Conservation (phyloP, 1,140 invertebrate species). For the Schmidtea mediterranea region DNA sequence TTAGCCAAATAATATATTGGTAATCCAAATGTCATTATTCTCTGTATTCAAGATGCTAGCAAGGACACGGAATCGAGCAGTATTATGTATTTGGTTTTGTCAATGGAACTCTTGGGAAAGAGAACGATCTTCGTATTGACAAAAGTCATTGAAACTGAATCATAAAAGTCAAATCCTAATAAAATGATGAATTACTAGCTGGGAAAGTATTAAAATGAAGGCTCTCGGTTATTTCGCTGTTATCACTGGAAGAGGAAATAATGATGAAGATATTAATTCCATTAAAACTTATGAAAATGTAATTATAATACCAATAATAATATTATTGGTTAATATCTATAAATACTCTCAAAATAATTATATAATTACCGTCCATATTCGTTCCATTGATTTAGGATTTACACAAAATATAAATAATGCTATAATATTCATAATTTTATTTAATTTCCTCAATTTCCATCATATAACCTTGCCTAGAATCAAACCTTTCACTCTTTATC, state of each 20-base stretch:
- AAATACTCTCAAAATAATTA: no score
- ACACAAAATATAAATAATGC: no score
- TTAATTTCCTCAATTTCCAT: no score
- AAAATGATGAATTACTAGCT: conserved; percentile 73
- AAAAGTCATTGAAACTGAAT: conserved; percentile 72
- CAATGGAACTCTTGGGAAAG: conserved; percentile 72
- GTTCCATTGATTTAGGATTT: no score
- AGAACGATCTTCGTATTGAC: conserved; percentile 94
- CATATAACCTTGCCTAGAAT: no score
- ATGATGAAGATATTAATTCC: conserved; percentile 65
- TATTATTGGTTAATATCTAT: no score
- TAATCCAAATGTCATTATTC: conserved; percentile 82
- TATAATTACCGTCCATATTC: no score
- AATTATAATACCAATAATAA: no score
- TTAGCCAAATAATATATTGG: conserved; percentile 75
- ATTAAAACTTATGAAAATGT: conserved; percentile 82
- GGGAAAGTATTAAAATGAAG: conserved; percentile 96
- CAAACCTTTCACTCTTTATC: no score
- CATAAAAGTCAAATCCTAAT: conserved; percentile 70
- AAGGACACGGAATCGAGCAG: conserved; percentile 94
- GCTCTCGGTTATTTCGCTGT: conserved; percentile 95
- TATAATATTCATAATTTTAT: no score
- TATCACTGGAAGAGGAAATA: conserved; percentile 66
- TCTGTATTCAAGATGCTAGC: conserved; percentile 87
- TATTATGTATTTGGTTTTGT: conserved; percentile 77